These are phyloP conservation scores for Heliocidaris tuberculata DNA, from an alignment of 35 echinoderm and acorn worm genomes.

Conservation along the genomic window DNA sequence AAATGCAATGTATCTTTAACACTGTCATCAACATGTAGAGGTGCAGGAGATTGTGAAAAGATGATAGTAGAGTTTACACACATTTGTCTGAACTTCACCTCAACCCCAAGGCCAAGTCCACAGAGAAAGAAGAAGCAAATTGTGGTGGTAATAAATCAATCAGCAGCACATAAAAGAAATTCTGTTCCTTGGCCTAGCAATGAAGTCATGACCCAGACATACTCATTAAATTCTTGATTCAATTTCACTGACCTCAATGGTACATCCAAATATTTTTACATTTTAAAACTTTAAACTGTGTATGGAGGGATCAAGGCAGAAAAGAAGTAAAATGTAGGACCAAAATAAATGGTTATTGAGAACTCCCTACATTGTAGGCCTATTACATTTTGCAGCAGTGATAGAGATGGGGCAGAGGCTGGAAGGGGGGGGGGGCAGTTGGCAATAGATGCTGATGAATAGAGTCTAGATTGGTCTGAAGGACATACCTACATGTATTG, in stretches of 20 bases:
- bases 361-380: too few relatives aligned
- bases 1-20: too few relatives aligned
- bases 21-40: too few relatives aligned
- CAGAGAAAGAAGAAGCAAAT: neutral
- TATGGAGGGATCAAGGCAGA: neutral
- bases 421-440: neutral
- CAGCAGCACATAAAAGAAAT: neutral
- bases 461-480: too few relatives aligned
- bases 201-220: conserved; percentile 16
- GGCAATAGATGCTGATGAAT: too few relatives aligned
- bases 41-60: neutral
- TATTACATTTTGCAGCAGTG: too few relatives aligned
- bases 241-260: neutral
- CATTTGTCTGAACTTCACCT: conserved; percentile 3
- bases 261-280: neutral
- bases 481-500: too few relatives aligned
- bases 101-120: neutral
- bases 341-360: too few relatives aligned
- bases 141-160: neutral
- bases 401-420: neutral
- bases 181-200: neutral
- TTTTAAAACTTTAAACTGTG: neutral
- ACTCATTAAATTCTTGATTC: neutral
- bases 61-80: neutral
- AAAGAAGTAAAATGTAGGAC: neutral